phyloP scores from a whole-genome alignment of 35 echinoderm and acorn worm species.

The Apostichopus californicus region DNA sequence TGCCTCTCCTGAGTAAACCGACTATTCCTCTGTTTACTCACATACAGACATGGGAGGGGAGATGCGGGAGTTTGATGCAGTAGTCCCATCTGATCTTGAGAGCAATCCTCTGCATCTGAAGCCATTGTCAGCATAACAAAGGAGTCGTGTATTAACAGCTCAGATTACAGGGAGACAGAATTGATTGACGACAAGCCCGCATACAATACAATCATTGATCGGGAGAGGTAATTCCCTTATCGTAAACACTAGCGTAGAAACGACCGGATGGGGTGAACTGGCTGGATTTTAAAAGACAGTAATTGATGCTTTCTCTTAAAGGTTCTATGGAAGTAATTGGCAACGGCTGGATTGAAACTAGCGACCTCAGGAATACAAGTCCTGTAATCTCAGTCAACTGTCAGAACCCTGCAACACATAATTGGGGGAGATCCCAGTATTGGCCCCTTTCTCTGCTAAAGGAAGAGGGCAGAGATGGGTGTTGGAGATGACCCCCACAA shows the following conservation, averaged over 20 bases:
- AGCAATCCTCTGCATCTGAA: neutral
- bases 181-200: conserved; percentile 26
- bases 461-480: too few relatives aligned
- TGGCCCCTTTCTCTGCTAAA: too few relatives aligned
- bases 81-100: neutral
- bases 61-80: neutral
- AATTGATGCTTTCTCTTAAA: too few relatives aligned
- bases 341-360: too few relatives aligned
- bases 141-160: neutral
- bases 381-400: too few relatives aligned
- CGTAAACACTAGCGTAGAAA: neutral
- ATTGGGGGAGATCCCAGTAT: too few relatives aligned
- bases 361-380: too few relatives aligned
- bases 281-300: too few relatives aligned
- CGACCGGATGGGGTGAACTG: neutral
- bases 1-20: neutral
- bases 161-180: conserved; percentile 43
- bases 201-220: neutral
- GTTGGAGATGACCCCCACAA: too few relatives aligned
- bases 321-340: too few relatives aligned
- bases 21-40: neutral
- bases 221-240: neutral
- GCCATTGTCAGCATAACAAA: conserved; percentile 28
- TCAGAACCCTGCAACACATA: too few relatives aligned
- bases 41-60: neutral